These are phyloP conservation scores for Portevinia maculata DNA, from an alignment of 2,888 invertebrate genomes.

Conservation along the genomic window DNA sequence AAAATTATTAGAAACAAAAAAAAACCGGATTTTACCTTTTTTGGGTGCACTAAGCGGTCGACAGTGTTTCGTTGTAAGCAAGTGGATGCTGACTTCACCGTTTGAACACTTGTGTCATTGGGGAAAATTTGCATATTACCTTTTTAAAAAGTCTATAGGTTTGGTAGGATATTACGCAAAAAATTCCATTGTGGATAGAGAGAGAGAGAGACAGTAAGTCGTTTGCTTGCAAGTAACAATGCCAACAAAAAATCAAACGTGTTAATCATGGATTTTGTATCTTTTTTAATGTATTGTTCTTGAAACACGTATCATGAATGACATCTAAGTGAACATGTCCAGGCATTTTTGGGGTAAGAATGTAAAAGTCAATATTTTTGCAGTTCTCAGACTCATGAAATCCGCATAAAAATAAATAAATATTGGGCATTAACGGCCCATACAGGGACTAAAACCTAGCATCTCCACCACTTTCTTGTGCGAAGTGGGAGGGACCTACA, in stretches of 20 bases:
- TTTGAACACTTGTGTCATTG: slow-evolving; percentile 62
- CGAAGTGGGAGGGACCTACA: no score
- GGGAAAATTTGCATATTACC: slow-evolving; percentile 63
- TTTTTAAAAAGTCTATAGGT: slow-evolving; percentile 46
- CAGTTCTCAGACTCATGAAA: no score
- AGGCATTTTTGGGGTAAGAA: background rate
- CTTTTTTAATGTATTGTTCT: slow-evolving; percentile 6
- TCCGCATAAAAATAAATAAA: no score
- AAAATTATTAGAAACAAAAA: slow-evolving; percentile 15
- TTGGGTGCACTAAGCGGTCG: slow-evolving; percentile 66
- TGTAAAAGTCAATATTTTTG: no score
- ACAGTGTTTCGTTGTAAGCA: slow-evolving; percentile 30
- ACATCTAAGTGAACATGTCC: background rate
- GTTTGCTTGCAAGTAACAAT: slow-evolving; percentile 12
- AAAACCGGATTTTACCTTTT: slow-evolving; percentile 66
- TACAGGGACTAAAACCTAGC: no score
- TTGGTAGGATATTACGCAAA: slow-evolving; percentile 44
- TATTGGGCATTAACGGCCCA: no score
- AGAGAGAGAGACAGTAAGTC: slow-evolving; percentile 23
- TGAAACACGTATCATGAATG: background rate
- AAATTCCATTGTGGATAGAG: slow-evolving; percentile 42
- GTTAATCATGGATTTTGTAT: slow-evolving; percentile 24
- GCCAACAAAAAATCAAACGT: slow-evolving; percentile 5
- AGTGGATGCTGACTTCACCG: slow-evolving; percentile 57
- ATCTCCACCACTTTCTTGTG: no score